Evolutionary conservation across 2,888 invertebrate species (phyloP).

Genomic region (Chironomus riparius): DNA sequence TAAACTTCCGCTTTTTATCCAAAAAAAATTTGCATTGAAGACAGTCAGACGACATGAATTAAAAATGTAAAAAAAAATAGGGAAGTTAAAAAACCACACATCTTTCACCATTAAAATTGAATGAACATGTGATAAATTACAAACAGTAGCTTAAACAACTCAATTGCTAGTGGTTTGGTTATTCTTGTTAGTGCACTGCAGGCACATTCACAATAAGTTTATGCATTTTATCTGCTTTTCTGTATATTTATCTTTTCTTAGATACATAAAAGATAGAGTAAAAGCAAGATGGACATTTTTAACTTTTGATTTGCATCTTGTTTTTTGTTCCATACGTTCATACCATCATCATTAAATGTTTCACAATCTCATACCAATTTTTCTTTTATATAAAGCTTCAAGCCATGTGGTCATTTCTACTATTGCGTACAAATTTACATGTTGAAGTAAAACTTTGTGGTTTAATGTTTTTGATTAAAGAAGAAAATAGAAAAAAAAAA

Average conservation of each 20-base stretch:
- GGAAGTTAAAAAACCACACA: neutral
- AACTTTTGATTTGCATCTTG: slow-evolving; percentile 21
- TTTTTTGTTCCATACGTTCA: neutral
- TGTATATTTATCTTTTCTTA: neutral
- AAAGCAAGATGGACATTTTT: neutral
- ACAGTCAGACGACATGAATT: too few relatives aligned
- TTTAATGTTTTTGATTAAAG: neutral
- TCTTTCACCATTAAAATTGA: slow-evolving; percentile 27
- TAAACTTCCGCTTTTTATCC: too few relatives aligned
- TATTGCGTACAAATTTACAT: neutral
- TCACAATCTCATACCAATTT: neutral
- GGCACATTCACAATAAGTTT: neutral
- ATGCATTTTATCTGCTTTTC: neutral
- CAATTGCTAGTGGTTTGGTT: slow-evolving; percentile 7
- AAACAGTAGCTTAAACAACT: slow-evolving; percentile 24
- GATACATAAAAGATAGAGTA: neutral
- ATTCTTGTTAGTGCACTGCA: neutral
- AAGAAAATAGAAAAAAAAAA: neutral
- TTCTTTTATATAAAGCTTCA: neutral
- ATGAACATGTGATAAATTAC: slow-evolving; percentile 25
- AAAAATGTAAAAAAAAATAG: too few relatives aligned
- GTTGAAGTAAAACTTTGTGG: neutral
- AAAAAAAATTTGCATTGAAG: too few relatives aligned
- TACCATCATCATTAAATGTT: neutral
- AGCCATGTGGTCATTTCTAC: neutral